A percentile compares a stretch with the other conserved stretches of the same genome.
Evolutionary conservation across 2,888 invertebrate species (phyloP).

Genomic region (Dasypolia templi): DNA sequence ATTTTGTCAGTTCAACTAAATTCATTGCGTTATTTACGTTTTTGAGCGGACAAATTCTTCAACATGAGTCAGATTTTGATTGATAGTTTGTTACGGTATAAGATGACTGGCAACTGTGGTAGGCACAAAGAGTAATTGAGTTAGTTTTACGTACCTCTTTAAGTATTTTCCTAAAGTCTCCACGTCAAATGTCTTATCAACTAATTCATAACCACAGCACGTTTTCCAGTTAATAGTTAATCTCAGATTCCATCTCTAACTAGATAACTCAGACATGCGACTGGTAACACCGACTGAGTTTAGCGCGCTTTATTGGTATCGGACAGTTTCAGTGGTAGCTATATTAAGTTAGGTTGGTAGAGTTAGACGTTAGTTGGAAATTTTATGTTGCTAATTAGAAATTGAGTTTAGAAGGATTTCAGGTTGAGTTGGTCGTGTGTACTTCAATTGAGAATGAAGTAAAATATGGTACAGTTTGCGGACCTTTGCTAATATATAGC

Average conservation of each 20-base stretch:
- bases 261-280: conserved; percentile 15
- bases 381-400: background rate
- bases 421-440: background rate
- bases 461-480: too few species aligned
- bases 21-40: too few species aligned
- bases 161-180: too few species aligned
- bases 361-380: conserved; percentile 17
- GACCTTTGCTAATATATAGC: too few species aligned
- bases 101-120: too few species aligned
- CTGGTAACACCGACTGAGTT: conserved; percentile 35
- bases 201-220: background rate
- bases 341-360: background rate
- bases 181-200: background rate
- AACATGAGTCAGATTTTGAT: too few species aligned
- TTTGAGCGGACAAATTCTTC: too few species aligned
- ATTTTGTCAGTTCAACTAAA: too few species aligned
- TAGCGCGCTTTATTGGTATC: conserved; percentile 22
- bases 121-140: too few species aligned
- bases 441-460: background rate
- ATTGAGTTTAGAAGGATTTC: conserved; percentile 20
- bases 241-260: conserved; percentile 12
- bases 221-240: conserved; percentile 22
- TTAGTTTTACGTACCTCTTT: too few species aligned
- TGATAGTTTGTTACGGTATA: too few species aligned
- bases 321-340: conserved; percentile 19